Base-by-base conservation (phyloP, 2,888 invertebrate species). In the Lamproptera curius region DNA sequence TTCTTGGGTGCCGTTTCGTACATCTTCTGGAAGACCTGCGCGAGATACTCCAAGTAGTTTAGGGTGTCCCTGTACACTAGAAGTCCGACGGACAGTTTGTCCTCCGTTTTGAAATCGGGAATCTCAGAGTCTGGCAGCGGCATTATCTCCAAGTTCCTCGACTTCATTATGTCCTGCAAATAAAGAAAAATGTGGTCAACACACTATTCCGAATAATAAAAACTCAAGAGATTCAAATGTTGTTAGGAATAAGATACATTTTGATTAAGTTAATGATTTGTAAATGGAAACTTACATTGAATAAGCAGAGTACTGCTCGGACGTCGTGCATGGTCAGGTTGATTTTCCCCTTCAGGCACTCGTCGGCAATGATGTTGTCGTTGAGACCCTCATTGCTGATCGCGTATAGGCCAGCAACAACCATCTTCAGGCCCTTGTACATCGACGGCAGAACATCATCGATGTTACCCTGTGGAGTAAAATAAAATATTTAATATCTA, bases 401-500 rank as follows among this genome's bases (percentile, higher is more conserved):
- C 61, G 91, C 91, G 62, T 94, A 90, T 49, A 94, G 67, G 17
- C 91, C 92, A 4, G 93, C 93, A 1, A 93, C 93, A 52, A 92
- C 88, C 80, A 89, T 90, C 75, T 94, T 94, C 70, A 94, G 79
- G 56, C 90, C 90, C 62, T 90, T 89, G 77, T 92, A 93, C 66
- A 91, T 88, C 46, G 89, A 79, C 42, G 91, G 84, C 59, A 94
- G 74, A n/a, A 72, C 57, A 10, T 68, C 61, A 44, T 84, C 71
- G 28, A 83, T 73, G 10, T 76, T 67, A 54, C 55, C 59, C 86
- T 86, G 75, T 61, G 46, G 56, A 73, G 60, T 78, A 72, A 31
- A 53, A 41, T 57, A 37, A 17, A 0, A 15, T 10, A n/a, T n/a
- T n/a, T n/a, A n/a, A n/a, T n/a, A n/a, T n/a, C n/a, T n/a, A n/a